Evolutionary conservation across 2,888 invertebrate genomes (phyloP), one percentile per base, ranked within the genome.

Genomic region (Malachius bipustulatus): DNA sequence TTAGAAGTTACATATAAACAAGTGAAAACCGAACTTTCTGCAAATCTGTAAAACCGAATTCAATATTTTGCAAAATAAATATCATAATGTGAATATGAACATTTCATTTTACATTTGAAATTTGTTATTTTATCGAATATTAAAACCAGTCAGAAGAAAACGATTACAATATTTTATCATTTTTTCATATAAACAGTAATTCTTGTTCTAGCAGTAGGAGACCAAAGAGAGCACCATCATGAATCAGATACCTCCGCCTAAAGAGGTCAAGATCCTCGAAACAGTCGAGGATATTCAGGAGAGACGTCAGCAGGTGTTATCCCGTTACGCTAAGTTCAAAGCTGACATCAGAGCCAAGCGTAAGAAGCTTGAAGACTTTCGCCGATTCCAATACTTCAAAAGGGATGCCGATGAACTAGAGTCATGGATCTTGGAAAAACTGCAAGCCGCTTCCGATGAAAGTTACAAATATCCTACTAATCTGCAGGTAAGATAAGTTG

Each of bases 391-490:
- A 70, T 97, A 96, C 65, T 99, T 99, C 67, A 97, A 96, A 69
- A 77, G 97, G 46, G 98, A 98, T 68, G 97, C 97, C 29, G 97
- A 99, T 60, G 98, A 98, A 66, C 71, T 99, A 48, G 97, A 99
- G 67, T 90, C 91, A 38, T 98, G 98, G 98, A 98, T 99, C 54
- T 78, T 89, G 57, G 97, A 97, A 65, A 97, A 97, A 62, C 67
- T 98, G 33, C 96, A 98, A 66, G 96, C 97, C 2, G 97, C 98
- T 46, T 90, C 91, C 35, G 98, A 99, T 65, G 98, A 98, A 66
- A 94, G 89, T 63, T 98, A 94, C 73, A 91, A 90, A 67, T 98
- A 98, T 68, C 93, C 97, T 2, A 97, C 96, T 31, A 98, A 98
- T 64, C 71, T 98, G 32, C 96, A 96, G 71, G 87, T 85, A 37